Evolutionary conservation across 2,888 invertebrate genomes (phyloP).

Genomic region (Euproctis similis): DNA sequence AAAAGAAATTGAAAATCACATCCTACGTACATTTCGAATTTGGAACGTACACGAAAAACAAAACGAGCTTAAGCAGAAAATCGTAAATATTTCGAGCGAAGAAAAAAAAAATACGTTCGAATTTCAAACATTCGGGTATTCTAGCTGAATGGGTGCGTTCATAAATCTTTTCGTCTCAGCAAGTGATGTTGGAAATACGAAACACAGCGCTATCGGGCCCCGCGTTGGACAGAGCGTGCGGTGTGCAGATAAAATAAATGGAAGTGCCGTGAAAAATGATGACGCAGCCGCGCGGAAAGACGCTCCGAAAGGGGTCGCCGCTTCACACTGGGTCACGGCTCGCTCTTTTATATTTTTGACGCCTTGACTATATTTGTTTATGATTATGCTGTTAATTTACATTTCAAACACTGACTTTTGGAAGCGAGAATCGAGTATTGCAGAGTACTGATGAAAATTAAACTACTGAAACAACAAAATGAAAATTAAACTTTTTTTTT

Average conservation of each 20-base stretch:
- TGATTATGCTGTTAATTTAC: constrained; percentile 1
- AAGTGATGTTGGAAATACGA: constrained; percentile 65
- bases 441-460: neutral
- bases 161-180: constrained; percentile 70
- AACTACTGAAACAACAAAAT: no score
- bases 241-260: constrained; percentile 74
- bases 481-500: no score
- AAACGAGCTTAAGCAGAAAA: constrained; percentile 28
- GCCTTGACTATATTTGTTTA: constrained; percentile 5
- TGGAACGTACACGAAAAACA: constrained; percentile 19
- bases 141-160: constrained; percentile 59
- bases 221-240: constrained; percentile 59
- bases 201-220: constrained; percentile 54
- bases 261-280: constrained; percentile 72
- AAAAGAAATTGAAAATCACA: constrained; percentile 16
- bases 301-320: constrained; percentile 53
- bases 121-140: constrained; percentile 57
- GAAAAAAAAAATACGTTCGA: constrained; percentile 38
- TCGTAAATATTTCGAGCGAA: constrained; percentile 29
- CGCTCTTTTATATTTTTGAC: constrained; percentile 27
- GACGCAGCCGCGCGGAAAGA: constrained; percentile 66
- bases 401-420: neutral
- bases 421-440: neutral
- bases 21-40: constrained; percentile 23
- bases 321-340: constrained; percentile 47